Percentiles rank a stretch among this genome's conserved stretches.
Conservation (phyloP, 2,113 vertebrate genomes). For the Bubo blakistoni region DNA sequence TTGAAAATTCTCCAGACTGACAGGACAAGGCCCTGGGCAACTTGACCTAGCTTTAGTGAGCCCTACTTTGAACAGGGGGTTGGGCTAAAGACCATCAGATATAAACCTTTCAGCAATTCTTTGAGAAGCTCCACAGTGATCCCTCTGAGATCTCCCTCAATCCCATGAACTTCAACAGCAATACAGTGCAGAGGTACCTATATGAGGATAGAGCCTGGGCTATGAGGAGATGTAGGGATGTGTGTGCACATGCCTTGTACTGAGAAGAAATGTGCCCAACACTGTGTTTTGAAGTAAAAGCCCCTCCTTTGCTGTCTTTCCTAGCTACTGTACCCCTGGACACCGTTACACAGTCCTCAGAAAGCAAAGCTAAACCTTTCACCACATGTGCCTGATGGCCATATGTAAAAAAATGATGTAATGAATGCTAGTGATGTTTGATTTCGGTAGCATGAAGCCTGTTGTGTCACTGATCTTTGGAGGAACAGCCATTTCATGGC, state of each 20-base stretch:
- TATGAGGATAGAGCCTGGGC: not conserved
- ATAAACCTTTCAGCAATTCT: not conserved
- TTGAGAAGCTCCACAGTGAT: not conserved
- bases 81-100: not conserved
- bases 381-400: not conserved
- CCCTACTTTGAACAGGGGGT: not conserved
- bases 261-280: not conserved
- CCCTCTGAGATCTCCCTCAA: not conserved
- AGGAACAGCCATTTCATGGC: not conserved
- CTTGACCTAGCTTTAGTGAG: not conserved
- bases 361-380: not conserved
- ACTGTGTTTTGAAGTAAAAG: not conserved
- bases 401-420: not conserved
- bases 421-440: not conserved
- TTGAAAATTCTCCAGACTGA: not conserved
- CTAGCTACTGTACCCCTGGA: not conserved
- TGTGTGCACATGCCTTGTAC: not conserved
- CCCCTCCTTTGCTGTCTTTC: not conserved
- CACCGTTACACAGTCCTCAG: not conserved
- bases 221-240: not conserved
- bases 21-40: not conserved
- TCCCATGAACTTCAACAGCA: not conserved
- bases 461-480: not conserved
- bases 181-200: rapidly evolving
- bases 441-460: not conserved